Evolutionary conservation across 2,888 invertebrate genomes (phyloP).

Genomic region (Cantharis flavilabris): DNA sequence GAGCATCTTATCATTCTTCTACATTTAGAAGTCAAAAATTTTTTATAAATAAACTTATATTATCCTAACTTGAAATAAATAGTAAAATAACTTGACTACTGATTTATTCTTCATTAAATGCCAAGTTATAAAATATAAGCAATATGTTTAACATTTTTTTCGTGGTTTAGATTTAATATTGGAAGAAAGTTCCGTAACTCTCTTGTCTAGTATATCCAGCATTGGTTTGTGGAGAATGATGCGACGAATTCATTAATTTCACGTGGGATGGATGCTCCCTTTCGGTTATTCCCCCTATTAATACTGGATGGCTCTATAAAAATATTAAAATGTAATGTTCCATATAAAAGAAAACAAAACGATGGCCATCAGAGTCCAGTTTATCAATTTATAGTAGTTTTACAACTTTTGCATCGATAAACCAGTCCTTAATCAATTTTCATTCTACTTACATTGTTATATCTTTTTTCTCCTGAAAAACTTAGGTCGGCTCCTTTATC

Average conservation of each 20-base stretch:
- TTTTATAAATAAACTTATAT: too few relatives aligned
- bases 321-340: neutral
- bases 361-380: neutral
- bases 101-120: neutral
- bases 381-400: neutral
- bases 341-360: neutral
- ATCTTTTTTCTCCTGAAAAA: conserved; percentile 32
- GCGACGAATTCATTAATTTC: conserved; percentile 80
- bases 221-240: conserved; percentile 79
- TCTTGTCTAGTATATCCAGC: conserved; percentile 81
- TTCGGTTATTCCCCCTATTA: conserved; percentile 66
- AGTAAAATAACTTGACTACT: neutral
- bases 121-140: neutral
- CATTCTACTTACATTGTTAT: conserved; percentile 41
- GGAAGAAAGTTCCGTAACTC: conserved; percentile 73
- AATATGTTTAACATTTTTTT: neutral
- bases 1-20: too few relatives aligned
- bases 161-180: conserved; percentile 59
- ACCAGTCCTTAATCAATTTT: too few relatives aligned
- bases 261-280: conserved; percentile 72
- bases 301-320: conserved; percentile 61
- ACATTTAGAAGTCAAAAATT: too few relatives aligned
- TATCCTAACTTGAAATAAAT: too few relatives aligned
- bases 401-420: too few relatives aligned
- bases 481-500: conserved; percentile 30